These are phyloP conservation scores for Tarsius wallacei DNA, from an alignment of 2,797 vertebrate genomes.

Conservation along the genomic window DNA sequence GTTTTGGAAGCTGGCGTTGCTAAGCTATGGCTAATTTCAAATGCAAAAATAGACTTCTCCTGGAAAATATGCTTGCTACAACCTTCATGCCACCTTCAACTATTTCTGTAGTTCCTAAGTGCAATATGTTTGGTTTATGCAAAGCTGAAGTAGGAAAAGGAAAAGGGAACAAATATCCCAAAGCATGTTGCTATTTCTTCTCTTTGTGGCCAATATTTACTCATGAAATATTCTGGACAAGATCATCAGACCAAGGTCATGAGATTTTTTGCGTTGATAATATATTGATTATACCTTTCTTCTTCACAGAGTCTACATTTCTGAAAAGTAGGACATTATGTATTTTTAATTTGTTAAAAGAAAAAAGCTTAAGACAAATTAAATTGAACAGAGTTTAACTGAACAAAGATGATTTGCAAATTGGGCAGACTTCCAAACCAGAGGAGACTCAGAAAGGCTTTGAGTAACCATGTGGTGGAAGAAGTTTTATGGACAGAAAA, in stretches of 20 bases:
- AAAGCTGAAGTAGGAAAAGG: background rate
- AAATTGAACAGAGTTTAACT: too few species aligned
- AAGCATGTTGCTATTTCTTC: background rate
- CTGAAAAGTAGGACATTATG: background rate
- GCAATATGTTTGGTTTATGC: slow-evolving; percentile 3
- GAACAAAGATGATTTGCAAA: too few species aligned
- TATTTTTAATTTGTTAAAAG: background rate
- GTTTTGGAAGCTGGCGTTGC: slow-evolving; percentile 64
- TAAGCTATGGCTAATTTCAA: slow-evolving; percentile 79
- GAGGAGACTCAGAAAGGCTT: too few species aligned
- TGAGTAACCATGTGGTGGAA: too few species aligned
- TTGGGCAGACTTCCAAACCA: too few species aligned
- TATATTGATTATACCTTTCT: background rate
- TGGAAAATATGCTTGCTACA: slow-evolving; percentile 66
- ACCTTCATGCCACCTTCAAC: slow-evolving; percentile 60
- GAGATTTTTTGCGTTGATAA: background rate
- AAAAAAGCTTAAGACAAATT: too few species aligned
- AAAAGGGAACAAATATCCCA: slow-evolving; percentile 32
- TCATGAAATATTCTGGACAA: background rate
- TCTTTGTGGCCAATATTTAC: background rate
- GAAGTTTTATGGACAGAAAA: too few species aligned
- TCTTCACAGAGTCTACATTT: background rate
- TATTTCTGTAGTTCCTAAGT: slow-evolving; percentile 21
- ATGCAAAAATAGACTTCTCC: slow-evolving; percentile 58
- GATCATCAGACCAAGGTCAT: background rate